These are phyloP conservation scores for Candoia aspera DNA, from an alignment of 2,113 vertebrate species.

Conservation along the genomic window DNA sequence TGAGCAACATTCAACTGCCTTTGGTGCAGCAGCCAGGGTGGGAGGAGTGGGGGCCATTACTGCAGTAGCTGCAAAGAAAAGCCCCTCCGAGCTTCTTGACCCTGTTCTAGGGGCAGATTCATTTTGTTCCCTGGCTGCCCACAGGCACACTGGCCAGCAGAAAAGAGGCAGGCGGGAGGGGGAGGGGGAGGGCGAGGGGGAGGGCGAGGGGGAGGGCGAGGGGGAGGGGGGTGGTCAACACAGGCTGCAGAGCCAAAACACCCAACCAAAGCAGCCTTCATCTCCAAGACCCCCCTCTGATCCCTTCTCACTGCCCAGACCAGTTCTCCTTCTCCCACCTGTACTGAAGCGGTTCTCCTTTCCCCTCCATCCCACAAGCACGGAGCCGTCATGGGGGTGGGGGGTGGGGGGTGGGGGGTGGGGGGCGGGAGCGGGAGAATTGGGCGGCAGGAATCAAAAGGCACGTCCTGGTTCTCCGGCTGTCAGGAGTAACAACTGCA, in stretches of 20 bases:
- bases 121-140: not conserved
- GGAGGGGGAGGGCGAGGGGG: too few relatives aligned
- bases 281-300: not conserved
- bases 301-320: not conserved
- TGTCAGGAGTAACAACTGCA: too few relatives aligned
- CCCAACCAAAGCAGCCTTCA: not conserved
- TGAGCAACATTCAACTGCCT: not conserved
- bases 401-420: too few relatives aligned
- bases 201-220: too few relatives aligned
- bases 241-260: not conserved
- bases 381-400: not conserved
- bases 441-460: not conserved
- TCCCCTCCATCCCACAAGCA: not conserved
- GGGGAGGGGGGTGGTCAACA: not conserved
- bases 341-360: not conserved
- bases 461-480: not conserved
- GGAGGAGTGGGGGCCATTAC: not conserved
- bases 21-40: not conserved
- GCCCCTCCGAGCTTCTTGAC: not conserved
- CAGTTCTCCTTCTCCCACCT: not conserved
- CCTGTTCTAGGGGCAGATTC: not conserved
- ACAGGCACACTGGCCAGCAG: not conserved
- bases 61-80: not conserved
- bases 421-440: not conserved
- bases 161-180: not conserved